A percentile compares a stretch with the other conserved stretches of the same genome.
phyloP scores from a whole-genome alignment of 2,888 invertebrate species.

The Isotomurus palustris region DNA sequence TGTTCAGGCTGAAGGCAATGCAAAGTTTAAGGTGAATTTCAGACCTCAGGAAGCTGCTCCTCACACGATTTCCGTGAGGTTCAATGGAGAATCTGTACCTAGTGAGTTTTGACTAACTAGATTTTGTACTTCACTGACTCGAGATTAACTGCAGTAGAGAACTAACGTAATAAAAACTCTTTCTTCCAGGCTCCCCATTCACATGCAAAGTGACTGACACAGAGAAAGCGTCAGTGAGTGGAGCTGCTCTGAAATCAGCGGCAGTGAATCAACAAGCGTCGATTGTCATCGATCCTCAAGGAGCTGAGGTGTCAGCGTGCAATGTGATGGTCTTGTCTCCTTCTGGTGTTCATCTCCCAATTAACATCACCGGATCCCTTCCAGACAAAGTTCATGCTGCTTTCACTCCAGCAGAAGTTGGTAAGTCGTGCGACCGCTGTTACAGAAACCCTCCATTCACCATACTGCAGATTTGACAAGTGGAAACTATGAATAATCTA shows the following conservation, averaged over 20 bases:
- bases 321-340: conserved; percentile 71
- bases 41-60: conserved; percentile 90
- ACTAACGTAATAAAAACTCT: conserved; percentile 8
- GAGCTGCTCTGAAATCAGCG: conserved; percentile 64
- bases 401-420: conserved; percentile 78
- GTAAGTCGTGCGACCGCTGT: conserved; percentile 42
- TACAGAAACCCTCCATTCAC: neutral
- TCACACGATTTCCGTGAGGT: conserved; percentile 75
- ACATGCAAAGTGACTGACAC: conserved; percentile 73
- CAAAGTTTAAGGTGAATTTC: conserved; percentile 89
- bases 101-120: conserved; percentile 50
- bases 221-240: conserved; percentile 62
- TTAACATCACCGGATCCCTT: conserved; percentile 59
- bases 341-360: conserved; percentile 72
- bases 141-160: neutral
- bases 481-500: conserved; percentile 1
- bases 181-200: conserved; percentile 79
- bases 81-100: conserved; percentile 61
- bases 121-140: neutral
- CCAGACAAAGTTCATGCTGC: conserved; percentile 68
- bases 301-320: conserved; percentile 48
- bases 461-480: neutral
- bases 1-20: conserved; percentile 95
- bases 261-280: conserved; percentile 63
- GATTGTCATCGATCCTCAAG: conserved; percentile 58